phyloP scores from a whole-genome alignment of 2,797 vertebrate genomes.

The Galago senegalensis region DNA sequence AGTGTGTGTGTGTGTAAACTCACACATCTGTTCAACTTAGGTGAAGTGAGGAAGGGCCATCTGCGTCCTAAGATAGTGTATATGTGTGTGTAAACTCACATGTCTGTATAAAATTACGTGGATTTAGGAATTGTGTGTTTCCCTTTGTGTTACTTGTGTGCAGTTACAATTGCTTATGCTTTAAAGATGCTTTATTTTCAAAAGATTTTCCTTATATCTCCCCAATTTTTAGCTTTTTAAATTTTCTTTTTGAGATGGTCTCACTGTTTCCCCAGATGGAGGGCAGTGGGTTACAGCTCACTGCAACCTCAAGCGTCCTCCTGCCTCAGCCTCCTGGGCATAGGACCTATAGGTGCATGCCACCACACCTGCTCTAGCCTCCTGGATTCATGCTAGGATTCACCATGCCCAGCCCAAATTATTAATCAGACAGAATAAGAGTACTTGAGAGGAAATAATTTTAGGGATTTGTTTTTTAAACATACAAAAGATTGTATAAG shows the following conservation, averaged over 20 bases:
- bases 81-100: no score
- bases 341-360: background rate
- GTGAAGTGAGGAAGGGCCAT: no score
- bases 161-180: background rate
- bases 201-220: background rate
- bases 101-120: background rate
- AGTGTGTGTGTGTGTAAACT: background rate
- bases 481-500: background rate
- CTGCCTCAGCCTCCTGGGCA: background rate
- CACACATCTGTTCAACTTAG: background rate
- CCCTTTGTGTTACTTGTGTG: background rate
- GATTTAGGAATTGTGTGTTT: constrained; percentile 20
- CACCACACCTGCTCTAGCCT: background rate
- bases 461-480: background rate
- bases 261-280: background rate
- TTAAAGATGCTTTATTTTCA: constrained; percentile 50
- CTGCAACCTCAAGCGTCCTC: background rate
- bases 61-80: no score
- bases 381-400: background rate
- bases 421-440: constrained; percentile 30
- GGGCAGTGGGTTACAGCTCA: background rate
- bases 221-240: background rate
- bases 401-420: background rate
- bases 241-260: background rate
- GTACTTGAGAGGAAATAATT: background rate